Base-by-base conservation (phyloP, 2,113 vertebrate species). In the Stegostoma tigrinum region DNA sequence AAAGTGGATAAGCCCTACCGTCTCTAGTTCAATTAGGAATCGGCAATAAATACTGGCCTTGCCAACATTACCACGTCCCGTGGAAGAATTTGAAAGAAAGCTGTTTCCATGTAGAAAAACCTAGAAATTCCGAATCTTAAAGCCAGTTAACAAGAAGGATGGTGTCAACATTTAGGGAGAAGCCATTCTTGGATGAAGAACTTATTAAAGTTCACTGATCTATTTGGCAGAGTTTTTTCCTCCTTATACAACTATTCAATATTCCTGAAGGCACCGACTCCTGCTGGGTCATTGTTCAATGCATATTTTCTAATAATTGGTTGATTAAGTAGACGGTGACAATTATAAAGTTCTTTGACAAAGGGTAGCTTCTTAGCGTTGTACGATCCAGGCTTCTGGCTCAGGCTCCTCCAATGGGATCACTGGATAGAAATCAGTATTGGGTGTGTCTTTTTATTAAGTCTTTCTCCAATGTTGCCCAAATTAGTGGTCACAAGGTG, bases 61-160 rank as follows among this genome's bases (percentile, higher is more conserved):
- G 55, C 7, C 55, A 61, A 61, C 55, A 61, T 12, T 12, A 61
- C 55, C 55, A 61, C 7, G 1, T 61, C 55, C 0, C 12, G 2
- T 61, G 55, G 55, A 61, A 61, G 55, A 61, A 61, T 61, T 61
- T 61, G 10, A 61, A 61, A 61, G 55, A 61, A 61, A 61, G 14
- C 78, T 83, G n/a, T 83, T 83, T 38, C n/a, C 78, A 83, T 83
- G 78, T 83, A 42, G 78, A n/a, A 83, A 83, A 83, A 38, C 78
- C n/a, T 83, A 83, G n/a, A 83, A 83, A 42, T 83, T 83, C 78
- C 78, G 38, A 83, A 72, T 0, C 70, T 2, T 83, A 19, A 42
- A 38, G 78, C 38, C n/a, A 14, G 17, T 42, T 83, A 38, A 83
- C n/a, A 83, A 38, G 78, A 83, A 38, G 38, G 78, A 83, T n/a